Percentiles rank a stretch among this genome's conserved stretches.
phyloP scores from a whole-genome alignment of 2,113 vertebrate species.

The Phycodurus eques region DNA sequence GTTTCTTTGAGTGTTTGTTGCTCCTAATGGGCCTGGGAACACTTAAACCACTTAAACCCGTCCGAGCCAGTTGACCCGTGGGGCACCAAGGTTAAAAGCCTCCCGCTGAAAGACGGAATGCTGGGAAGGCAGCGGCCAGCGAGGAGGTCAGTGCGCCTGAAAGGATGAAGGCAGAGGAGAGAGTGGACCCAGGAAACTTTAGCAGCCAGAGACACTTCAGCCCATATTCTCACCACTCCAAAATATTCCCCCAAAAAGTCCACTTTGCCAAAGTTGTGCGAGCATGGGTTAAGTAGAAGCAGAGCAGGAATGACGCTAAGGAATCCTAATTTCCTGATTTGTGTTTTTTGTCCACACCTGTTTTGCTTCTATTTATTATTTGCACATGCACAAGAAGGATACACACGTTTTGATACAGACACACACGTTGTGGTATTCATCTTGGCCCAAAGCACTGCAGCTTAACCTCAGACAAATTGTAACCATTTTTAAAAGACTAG shows the following conservation, averaged over 20 bases:
- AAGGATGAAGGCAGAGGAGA: background rate
- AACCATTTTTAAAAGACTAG: background rate
- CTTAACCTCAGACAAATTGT: background rate
- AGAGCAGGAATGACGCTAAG: background rate
- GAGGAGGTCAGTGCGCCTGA: background rate
- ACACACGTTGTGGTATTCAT: background rate
- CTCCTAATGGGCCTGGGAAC: slow-evolving; percentile 66
- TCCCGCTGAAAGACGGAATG: slow-evolving; percentile 56
- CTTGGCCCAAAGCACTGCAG: background rate
- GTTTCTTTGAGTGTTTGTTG: slow-evolving; percentile 62
- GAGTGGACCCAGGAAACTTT: background rate
- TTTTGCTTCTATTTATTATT: slow-evolving; percentile 6
- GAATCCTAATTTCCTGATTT: background rate
- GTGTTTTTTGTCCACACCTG: background rate
- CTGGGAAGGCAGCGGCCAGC: slow-evolving; percentile 7
- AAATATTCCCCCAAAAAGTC: background rate
- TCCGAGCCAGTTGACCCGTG: slow-evolving; percentile 59
- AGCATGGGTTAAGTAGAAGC: background rate
- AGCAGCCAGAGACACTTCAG: background rate
- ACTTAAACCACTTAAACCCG: slow-evolving; percentile 66
- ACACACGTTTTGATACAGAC: background rate
- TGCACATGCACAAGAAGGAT: background rate
- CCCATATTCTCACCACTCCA: background rate
- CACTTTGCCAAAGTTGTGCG: background rate
- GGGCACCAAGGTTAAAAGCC: slow-evolving; percentile 66